phyloP scores from a whole-genome alignment of 2,797 vertebrate species.

The Chloroceryle amazona region DNA sequence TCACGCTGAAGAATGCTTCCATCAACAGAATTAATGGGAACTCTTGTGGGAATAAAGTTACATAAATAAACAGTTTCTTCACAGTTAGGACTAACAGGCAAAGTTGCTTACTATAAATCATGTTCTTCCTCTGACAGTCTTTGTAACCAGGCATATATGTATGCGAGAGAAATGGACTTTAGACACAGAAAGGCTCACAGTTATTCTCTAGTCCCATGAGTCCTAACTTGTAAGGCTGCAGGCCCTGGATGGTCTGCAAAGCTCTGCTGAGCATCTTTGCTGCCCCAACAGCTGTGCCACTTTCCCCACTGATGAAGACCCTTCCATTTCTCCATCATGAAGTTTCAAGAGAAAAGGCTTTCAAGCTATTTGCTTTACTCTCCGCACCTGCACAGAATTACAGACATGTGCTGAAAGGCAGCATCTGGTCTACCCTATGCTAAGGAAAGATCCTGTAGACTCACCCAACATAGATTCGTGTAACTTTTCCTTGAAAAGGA shows the following conservation, averaged over 20 bases:
- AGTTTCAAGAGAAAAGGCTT: not conserved
- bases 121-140: not conserved
- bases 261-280: not conserved
- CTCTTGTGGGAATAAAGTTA: not conserved
- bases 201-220: not conserved
- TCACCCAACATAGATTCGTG: accelerated
- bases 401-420: not conserved
- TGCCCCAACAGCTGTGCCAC: accelerated
- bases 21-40: slow-evolving; percentile 31
- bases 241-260: not conserved
- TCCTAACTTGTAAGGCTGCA: not conserved
- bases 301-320: not conserved
- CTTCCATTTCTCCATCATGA: not conserved
- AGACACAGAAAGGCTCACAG: not conserved
- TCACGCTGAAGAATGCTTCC: slow-evolving; percentile 43
- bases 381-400: not conserved
- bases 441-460: not conserved
- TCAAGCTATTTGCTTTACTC: not conserved
- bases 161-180: not conserved
- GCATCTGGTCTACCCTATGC: not conserved
- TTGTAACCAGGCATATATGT: accelerated
- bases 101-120: not conserved
- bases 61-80: slow-evolving; percentile 28
- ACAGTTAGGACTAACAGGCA: not conserved
- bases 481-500: not conserved